Base-by-base conservation (phyloP, 2,888 invertebrate species). In the Scelioninae gen. 1 region DNA sequence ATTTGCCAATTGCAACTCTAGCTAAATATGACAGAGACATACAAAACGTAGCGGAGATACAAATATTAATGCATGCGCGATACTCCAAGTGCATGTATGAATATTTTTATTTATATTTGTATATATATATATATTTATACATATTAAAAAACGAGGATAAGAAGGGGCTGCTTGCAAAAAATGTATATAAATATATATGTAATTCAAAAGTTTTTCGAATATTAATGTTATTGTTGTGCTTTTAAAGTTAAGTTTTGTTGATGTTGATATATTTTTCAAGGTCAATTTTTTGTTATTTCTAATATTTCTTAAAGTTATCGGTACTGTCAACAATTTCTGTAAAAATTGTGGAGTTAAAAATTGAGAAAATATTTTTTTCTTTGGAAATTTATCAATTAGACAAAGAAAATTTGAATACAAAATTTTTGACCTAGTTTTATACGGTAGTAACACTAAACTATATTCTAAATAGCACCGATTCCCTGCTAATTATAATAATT, bases 1-100 rank as follows among this genome's bases (percentile, higher is more conserved):
- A 78, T 72, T 81, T 84, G 75, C 82, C 80, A 72, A 82, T 83
- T 75, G 72, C 82, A 82, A 68, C 62, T 68, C 31, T 80, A 80
- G 68, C 32, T 62, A 45, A 77, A 15, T 60, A 66, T 51, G 60
- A 63, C 40, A 62, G 38, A 68, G 53, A 62, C 63, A 74, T 55
- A 75, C 65, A 51, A 75, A 74, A 65, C 65, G 45, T 75, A 75
- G 75, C 40, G 29, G 47, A 78, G 29, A 56, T 71, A 71, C 7
- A 63, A 78, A 71, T 78, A 65, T 78, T 63, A 38, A 78, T 71
- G 29, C 69, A 16, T 23, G 43, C 51, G 51, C 5, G 1, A n/a
- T 29, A 16, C 13, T 2, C 7, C n/a, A n/a, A 16, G 2, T 38
- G 47, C 49, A 23, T 56, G 43, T 23, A 49, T 65, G 32, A 71